These are phyloP conservation scores for Excalfactoria chinensis DNA, from an alignment of 2,113 vertebrate species.

Conservation along the genomic window DNA sequence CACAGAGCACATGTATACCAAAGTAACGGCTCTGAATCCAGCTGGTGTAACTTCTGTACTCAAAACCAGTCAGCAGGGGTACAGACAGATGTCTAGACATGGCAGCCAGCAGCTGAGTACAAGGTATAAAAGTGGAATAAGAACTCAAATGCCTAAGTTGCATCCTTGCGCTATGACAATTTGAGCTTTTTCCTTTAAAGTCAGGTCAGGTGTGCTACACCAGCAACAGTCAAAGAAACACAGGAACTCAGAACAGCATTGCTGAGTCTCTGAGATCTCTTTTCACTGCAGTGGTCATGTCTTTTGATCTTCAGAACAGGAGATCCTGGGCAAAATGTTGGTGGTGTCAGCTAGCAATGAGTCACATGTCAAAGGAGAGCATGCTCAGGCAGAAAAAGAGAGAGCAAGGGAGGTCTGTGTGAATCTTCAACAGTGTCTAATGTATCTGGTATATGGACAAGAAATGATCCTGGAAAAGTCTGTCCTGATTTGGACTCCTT, in stretches of 20 bases:
- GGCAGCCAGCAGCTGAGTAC: rapidly evolving
- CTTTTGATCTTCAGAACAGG: neutral
- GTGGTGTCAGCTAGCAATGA: neutral
- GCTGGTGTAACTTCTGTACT: neutral
- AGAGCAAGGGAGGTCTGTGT: neutral
- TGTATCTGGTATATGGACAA: neutral
- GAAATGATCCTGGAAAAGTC: neutral
- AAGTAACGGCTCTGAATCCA: neutral
- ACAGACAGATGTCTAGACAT: neutral
- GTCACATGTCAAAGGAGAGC: neutral
- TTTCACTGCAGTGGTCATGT: neutral
- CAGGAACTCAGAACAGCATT: neutral
- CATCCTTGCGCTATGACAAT: neutral
- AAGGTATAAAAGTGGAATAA: neutral
- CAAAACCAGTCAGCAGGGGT: neutral
- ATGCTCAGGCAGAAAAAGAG: neutral
- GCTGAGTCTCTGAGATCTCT: neutral
- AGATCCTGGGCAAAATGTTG: neutral
- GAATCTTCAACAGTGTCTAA: neutral
- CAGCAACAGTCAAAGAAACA: neutral
- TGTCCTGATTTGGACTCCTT: neutral
- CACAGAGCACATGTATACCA: neutral
- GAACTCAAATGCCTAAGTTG: neutral
- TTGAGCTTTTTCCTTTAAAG: neutral
- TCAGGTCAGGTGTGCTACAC: neutral